Evolutionary conservation across 1,140 invertebrate genomes (phyloP).

Genomic region (Galleria mellonella): DNA sequence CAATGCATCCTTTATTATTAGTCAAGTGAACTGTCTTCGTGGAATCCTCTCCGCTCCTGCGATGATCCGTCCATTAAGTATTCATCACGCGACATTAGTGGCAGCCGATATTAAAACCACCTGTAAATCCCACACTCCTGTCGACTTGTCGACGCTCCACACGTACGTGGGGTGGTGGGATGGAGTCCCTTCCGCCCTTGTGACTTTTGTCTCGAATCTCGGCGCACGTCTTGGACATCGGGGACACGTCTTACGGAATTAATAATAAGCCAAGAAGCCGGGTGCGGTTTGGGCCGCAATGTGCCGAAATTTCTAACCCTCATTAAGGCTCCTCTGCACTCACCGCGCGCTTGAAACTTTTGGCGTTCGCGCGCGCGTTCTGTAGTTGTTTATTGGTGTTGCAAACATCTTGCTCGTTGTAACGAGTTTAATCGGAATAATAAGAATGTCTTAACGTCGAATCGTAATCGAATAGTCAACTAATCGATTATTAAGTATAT

Average conservation of each 20-base stretch:
- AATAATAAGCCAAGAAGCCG: slow-evolving; percentile 72
- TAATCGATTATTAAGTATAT: no score
- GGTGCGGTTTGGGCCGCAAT: slow-evolving; percentile 64
- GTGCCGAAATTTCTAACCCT: slow-evolving; percentile 70
- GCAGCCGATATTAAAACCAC: slow-evolving; percentile 63
- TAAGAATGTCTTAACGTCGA: slow-evolving; percentile 18
- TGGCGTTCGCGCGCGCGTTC: slow-evolving; percentile 55
- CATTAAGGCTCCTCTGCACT: slow-evolving; percentile 69
- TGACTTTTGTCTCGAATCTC: slow-evolving; percentile 72
- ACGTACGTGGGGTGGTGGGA: slow-evolving; percentile 37
- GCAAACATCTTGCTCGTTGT: slow-evolving; percentile 50
- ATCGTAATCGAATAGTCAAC: no score
- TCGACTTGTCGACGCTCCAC: slow-evolving; percentile 52
- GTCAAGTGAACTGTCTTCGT: neutral
- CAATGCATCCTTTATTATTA: slow-evolving; percentile 2
- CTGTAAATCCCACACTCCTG: slow-evolving; percentile 62
- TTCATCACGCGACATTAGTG: slow-evolving; percentile 65
- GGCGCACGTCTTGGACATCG: slow-evolving; percentile 71
- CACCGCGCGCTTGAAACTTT: slow-evolving; percentile 60
- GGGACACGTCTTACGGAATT: slow-evolving; percentile 72
- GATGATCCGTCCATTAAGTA: slow-evolving; percentile 67
- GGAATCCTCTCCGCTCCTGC: slow-evolving; percentile 22
- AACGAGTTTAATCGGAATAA: slow-evolving; percentile 61
- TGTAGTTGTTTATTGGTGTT: slow-evolving; percentile 63
- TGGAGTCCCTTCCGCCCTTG: slow-evolving; percentile 42